Percentiles rank a stretch among this genome's conserved stretches.
Conservation (phyloP, 2,113 vertebrate species). For the Sceloporus tristichus region DNA sequence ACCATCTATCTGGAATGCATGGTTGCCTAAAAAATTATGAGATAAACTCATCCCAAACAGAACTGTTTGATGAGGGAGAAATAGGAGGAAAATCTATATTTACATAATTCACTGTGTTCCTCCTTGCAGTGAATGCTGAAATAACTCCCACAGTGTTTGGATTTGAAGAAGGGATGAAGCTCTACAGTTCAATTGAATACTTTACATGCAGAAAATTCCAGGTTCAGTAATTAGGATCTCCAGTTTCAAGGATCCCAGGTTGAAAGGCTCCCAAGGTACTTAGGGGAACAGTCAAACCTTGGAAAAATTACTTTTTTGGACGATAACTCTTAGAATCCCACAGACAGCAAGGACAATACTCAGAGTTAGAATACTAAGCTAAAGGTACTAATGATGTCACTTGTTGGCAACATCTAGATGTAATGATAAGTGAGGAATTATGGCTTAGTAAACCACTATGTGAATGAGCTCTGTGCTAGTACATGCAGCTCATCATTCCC, state of each 20-base stretch:
- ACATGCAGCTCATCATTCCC: neutral
- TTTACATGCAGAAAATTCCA: neutral
- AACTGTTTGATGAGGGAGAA: constrained; percentile 6
- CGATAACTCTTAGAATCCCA: no score
- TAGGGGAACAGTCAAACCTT: no score
- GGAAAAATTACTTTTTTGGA: no score
- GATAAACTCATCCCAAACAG: constrained; percentile 1
- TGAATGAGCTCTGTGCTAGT: neutral
- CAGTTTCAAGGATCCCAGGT: neutral
- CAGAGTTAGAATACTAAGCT: neutral
- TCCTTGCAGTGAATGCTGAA: constrained; percentile 49
- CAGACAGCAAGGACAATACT: no score
- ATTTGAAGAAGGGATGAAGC: constrained; percentile 11
- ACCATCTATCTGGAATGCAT: constrained; percentile 44
- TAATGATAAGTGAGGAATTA: neutral
- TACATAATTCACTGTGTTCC: constrained; percentile 3
- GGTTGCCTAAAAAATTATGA: constrained; percentile 45
- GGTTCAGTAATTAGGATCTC: neutral
- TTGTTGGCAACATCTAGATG: neutral
- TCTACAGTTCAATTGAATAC: neutral
- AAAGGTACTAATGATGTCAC: neutral
- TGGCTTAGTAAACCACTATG: neutral
- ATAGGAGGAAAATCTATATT: constrained; percentile 14
- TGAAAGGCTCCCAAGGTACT: neutral
- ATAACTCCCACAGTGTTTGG: constrained; percentile 37